A percentile compares a stretch with the other conserved stretches of the same genome.
These are phyloP conservation scores for Nycticebus coucang DNA, from an alignment of 2,113 vertebrate genomes.

Conservation along the genomic window DNA sequence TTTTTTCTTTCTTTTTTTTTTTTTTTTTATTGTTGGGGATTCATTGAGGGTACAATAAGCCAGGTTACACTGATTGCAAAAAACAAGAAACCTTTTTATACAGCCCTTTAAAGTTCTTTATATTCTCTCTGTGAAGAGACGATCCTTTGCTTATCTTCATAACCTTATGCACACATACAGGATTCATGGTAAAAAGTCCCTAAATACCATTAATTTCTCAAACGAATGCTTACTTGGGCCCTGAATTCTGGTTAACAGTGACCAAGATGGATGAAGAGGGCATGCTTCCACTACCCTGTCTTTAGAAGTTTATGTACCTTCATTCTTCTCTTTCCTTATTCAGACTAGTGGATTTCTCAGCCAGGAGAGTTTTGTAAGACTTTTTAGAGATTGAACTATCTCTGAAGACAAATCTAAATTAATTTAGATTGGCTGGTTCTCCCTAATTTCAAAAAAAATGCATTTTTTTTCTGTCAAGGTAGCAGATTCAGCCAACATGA, in stretches of 20 bases:
- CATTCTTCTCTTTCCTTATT: neutral
- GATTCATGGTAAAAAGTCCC: neutral
- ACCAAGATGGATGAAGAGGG: fast-evolving
- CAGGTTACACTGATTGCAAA: no score
- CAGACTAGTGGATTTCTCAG: neutral
- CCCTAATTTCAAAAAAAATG: neutral
- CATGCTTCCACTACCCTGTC: neutral
- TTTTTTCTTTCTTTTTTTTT: no score
- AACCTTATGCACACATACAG: neutral
- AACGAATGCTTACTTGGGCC: fast-evolving
- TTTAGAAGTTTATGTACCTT: neutral
- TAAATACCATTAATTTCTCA: neutral
- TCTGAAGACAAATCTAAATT: neutral
- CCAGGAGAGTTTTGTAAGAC: neutral
- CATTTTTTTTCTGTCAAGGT: neutral
- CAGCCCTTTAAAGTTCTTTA: neutral
- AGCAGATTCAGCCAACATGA: neutral
- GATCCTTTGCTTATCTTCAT: neutral
- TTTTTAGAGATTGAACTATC: neutral
- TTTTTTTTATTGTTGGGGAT: no score
- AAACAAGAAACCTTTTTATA: neutral
- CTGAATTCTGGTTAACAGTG: neutral
- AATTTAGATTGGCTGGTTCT: neutral
- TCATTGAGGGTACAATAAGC: no score
- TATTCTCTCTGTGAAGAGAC: neutral